Percentiles rank a stretch among this genome's conserved stretches.
Conservation (phyloP, 2,797 vertebrate genomes). For the Halcyon leucocephala region DNA sequence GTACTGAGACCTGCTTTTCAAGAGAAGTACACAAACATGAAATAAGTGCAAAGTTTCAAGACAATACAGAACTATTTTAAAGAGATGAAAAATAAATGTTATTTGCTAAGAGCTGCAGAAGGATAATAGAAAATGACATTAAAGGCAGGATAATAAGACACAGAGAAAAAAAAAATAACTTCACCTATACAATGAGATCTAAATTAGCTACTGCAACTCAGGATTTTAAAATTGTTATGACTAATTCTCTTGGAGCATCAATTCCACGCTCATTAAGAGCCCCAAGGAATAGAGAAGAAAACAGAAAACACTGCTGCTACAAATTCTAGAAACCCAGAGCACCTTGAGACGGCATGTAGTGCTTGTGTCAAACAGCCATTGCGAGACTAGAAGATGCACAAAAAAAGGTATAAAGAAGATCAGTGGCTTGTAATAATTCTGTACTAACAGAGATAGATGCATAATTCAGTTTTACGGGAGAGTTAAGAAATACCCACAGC, state of each 20-base stretch:
- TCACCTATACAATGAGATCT: not conserved
- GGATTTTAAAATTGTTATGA: not conserved
- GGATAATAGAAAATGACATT: constrained; percentile 19
- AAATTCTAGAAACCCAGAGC: not conserved
- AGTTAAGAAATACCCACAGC: not conserved
- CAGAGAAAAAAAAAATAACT: not conserved
- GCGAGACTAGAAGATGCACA: not conserved
- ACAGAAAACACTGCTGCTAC: not conserved
- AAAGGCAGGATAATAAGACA: not conserved
- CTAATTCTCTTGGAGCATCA: not conserved
- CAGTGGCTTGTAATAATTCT: not conserved
- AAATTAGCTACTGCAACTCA: not conserved
- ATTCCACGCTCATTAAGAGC: not conserved
- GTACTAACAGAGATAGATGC: rapidly evolving
- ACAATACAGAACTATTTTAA: not conserved
- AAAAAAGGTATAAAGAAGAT: not conserved
- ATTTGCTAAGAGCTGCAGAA: not conserved
- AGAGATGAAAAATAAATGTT: not conserved
- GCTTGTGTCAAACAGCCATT: not conserved
- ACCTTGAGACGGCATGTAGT: not conserved
- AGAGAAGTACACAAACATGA: not conserved
- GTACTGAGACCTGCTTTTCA: not conserved
- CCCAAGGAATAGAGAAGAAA: not conserved
- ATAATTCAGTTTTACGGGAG: not conserved
- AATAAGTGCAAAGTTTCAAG: not conserved